Base-by-base conservation (phyloP, 2,888 invertebrate species). In the Synergus umbraculus region DNA sequence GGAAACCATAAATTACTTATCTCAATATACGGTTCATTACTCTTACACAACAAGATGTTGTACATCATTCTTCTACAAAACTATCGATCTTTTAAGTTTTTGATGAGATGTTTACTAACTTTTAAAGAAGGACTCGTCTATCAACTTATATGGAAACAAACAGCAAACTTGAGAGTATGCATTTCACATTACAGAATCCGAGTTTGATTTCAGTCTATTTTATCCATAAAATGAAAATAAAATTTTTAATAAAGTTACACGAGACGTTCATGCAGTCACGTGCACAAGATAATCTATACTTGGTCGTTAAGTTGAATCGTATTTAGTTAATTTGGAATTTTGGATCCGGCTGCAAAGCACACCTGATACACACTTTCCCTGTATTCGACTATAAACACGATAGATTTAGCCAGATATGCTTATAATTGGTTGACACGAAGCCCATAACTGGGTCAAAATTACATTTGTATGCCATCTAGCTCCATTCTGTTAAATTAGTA, bases 401-500 rank as follows among this genome's bases (percentile, higher is more conserved):
- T 8, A 29, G 22, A 69, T 69, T 69, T 13, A 69, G 15, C 22
- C 46, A 69, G 22, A 69, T 69, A 69, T 69, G 69, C 9, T 46
- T 69, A 49, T 69, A 69, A 69, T 69, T 69, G 69, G 69, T 69
- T 69, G 69, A 69, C 69, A 46, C 29, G 29, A 69, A 69, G 69
- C 69, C 44, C 22, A 67, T 67, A 67, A 67, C 66, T 67, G 18
- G 66, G 66, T 67, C 69, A 69, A 49, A 69, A 69, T 69, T 69
- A 69, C 69, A 69, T 69, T 69, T 49, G 69, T 69, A 46, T 69
- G 69, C 69, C 22, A 49, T 69, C 13, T 46, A 69, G 18, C 46
- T 46, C 29, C 44, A 69, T 69, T 69, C 69, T 69, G 69, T 69
- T 69, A 69, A 67, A 69, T 69, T 69, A 69, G 46, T 69, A 69